These are phyloP conservation scores for Glomeris marginata DNA, from an alignment of 2,888 invertebrate genomes.

Conservation along the genomic window DNA sequence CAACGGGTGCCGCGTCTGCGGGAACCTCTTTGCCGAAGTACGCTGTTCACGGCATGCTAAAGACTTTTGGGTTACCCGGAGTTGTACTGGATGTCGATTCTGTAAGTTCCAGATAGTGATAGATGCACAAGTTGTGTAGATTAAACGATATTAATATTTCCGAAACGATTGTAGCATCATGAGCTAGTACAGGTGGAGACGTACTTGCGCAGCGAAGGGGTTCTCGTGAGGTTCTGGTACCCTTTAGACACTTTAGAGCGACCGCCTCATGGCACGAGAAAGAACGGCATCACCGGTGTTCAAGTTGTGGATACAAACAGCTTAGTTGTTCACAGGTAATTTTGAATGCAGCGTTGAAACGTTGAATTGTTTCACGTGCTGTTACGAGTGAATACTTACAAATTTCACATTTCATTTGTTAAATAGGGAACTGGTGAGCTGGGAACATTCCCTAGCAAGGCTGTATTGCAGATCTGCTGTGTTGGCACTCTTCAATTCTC, in stretches of 20 bases:
- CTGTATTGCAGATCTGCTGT: conserved; percentile 28
- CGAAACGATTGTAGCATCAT: too few relatives aligned
- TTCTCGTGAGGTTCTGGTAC: conserved; percentile 31
- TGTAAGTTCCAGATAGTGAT: conserved; percentile 17
- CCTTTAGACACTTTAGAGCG: conserved; percentile 29
- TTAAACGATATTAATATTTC: too few relatives aligned
- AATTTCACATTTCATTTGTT: background rate
- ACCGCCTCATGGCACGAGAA: conserved; percentile 25
- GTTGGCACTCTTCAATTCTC: conserved; percentile 25
- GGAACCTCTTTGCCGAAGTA: conserved; percentile 24
- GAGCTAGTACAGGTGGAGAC: conserved; percentile 31
- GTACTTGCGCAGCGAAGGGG: conserved; percentile 30
- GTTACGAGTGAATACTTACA: too few relatives aligned
- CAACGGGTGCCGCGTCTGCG: conserved; percentile 19
- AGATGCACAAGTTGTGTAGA: too few relatives aligned
- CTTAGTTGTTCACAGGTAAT: conserved; percentile 26
- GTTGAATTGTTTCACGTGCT: too few relatives aligned
- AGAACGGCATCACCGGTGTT: conserved; percentile 25
- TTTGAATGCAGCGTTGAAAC: too few relatives aligned
- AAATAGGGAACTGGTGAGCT: conserved; percentile 26
- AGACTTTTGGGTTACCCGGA: conserved; percentile 30
- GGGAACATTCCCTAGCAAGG: conserved; percentile 25
- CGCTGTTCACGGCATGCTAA: conserved; percentile 29
- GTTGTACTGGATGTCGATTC: conserved; percentile 30
- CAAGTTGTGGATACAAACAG: conserved; percentile 27